A percentile compares a stretch with the other conserved stretches of the same genome.
Conservation (phyloP, 2,797 vertebrate species). For the Potorous gilbertii region DNA sequence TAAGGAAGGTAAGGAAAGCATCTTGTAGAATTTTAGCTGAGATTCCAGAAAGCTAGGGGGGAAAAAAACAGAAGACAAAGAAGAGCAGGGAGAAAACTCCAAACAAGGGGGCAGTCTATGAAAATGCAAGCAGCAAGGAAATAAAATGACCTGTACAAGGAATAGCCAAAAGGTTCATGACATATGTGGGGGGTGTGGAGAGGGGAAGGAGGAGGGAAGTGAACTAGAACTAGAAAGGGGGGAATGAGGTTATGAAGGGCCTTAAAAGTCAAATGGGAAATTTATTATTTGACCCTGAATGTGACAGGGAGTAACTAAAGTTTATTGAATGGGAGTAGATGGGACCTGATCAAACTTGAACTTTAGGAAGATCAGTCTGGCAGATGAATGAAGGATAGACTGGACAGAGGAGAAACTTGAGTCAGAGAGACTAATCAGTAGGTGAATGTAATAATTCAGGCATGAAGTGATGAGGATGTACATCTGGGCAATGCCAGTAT, state of each 20-base stretch:
- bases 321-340: neutral
- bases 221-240: neutral
- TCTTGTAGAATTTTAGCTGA: neutral
- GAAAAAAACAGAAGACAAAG: neutral
- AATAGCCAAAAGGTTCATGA: neutral
- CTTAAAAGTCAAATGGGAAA: neutral
- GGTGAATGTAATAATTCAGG: neutral
- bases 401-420: neutral
- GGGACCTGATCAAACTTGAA: neutral
- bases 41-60: neutral
- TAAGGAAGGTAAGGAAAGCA: neutral
- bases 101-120: neutral
- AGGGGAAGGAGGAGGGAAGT: neutral
- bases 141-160: neutral
- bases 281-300: neutral
- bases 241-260: neutral
- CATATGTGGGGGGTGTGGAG: rapidly evolving
- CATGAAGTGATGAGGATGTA: neutral
- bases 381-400: neutral
- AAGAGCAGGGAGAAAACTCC: neutral
- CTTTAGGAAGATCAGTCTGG: neutral
- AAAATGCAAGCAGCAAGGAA: neutral
- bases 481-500: neutral
- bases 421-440: neutral
- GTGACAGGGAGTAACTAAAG: neutral